A percentile compares a stretch with the other conserved stretches of the same genome.
These are phyloP conservation scores for Daphoenositta chrysoptera DNA, from an alignment of 2,113 vertebrate species.

Conservation along the genomic window DNA sequence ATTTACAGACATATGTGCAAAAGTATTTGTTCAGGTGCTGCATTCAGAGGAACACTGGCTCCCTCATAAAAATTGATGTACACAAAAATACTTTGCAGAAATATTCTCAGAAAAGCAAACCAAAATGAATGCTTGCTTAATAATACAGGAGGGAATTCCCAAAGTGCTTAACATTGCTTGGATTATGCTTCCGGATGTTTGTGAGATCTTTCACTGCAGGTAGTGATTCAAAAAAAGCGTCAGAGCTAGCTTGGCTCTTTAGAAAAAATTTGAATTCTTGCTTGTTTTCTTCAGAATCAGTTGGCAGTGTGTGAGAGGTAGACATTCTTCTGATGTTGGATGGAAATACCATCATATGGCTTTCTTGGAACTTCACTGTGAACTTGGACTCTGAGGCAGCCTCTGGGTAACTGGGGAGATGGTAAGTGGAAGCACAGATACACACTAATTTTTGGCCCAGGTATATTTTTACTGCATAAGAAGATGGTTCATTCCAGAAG, in stretches of 20 bases:
- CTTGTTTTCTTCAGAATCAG: not conserved
- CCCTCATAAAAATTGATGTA: not conserved
- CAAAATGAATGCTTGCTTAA: not conserved
- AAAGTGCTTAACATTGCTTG: not conserved
- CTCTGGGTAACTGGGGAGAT: fast-evolving
- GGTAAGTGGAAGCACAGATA: not conserved
- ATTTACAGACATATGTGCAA: not conserved
- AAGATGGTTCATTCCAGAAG: not conserved
- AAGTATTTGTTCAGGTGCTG: not conserved
- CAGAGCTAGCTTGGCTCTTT: not conserved
- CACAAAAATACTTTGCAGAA: not conserved
- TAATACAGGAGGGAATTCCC: not conserved
- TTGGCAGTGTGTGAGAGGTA: not conserved
- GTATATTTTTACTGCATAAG: not conserved
- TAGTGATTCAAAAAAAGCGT: not conserved
- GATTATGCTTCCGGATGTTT: not conserved
- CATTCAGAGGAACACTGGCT: not conserved
- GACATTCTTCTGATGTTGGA: not conserved
- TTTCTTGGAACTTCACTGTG: not conserved
- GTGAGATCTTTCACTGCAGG: not conserved
- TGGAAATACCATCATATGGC: not conserved
- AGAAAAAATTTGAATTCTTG: not conserved
- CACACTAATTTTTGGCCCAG: fast-evolving
- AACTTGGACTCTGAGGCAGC: not conserved
- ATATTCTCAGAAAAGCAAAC: not conserved